Base-by-base conservation (phyloP, 64 coral and sea anemone species). In the Cladopsammia gracilis region DNA sequence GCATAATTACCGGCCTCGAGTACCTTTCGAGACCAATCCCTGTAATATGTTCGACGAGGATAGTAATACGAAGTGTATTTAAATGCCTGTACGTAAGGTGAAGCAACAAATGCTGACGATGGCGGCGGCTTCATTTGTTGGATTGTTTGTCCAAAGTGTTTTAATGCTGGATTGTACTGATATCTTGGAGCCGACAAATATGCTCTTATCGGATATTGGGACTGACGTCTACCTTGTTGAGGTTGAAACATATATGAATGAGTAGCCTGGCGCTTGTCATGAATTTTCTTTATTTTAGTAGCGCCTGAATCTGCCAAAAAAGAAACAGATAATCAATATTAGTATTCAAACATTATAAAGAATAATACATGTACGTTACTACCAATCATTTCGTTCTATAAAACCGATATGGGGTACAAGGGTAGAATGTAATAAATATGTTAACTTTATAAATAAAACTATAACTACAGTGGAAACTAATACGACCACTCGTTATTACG, bases 11-110 rank as follows among this genome's bases (percentile, higher is more conserved):
- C 62, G 13, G 80, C 80, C 10, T 62, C 60, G 7, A 67, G 43
- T 24, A 84, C 44, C 20, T 84, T 84, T 67, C 43, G 80, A 50
- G 80, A 84, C 80, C 80, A 84, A 43, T 84, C 80, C 46, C 20
- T 84, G 19, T 67, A 84, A 44, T 51, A 61, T 24, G 43, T 67
- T 18, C 20, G 16, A 23, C 67, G 80, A 67, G 80, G 80, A 15
- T 84, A 84, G 45, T 84, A 48, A 67, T 84, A 64, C 19, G 62
- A 50, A 2, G 2, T 50, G 45, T 67, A 84, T 24, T 51, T 82
- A 2, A 60, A 44, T 46, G 19, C 4, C 43, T 82, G 46, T 22
- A 16, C 3, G 25, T 82, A 64, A 3, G 25, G 60, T 66, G 46
- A 84, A 22, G 25, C 61, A 13, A 26, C 2, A 46, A 64, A 50